Conservation (phyloP, 2,113 vertebrate genomes). For the Xenopus tropicalis region DNA sequence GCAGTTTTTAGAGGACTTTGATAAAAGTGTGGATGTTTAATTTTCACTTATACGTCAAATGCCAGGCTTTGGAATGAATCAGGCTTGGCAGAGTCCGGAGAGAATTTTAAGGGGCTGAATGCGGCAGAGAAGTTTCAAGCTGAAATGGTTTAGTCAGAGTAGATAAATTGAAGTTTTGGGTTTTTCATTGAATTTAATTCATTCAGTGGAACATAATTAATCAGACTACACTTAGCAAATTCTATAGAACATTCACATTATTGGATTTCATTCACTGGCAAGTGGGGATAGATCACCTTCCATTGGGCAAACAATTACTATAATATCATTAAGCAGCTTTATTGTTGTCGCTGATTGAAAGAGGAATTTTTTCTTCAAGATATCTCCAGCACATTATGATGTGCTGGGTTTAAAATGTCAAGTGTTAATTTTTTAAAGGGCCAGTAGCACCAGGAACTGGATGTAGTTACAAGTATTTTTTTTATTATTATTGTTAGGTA, state of each 20-base stretch:
- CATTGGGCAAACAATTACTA: too few relatives aligned
- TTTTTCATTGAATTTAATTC: not conserved
- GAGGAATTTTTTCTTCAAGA: not conserved
- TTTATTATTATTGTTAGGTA: too few relatives aligned
- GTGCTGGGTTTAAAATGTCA: too few relatives aligned
- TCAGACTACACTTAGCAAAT: not conserved
- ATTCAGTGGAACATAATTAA: not conserved
- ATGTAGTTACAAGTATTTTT: too few relatives aligned
- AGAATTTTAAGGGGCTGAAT: conserved; percentile 25
- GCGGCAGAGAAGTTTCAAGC: not conserved
- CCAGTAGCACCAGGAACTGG: too few relatives aligned
- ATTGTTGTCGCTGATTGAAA: not conserved
- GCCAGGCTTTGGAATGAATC: conserved; percentile 11
- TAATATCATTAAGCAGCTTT: not conserved
- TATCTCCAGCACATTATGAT: too few relatives aligned
- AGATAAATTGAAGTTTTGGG: conserved; percentile 17
- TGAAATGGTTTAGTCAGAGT: conserved; percentile 24
- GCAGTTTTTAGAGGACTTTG: conserved; percentile 25
- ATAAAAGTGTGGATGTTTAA: conserved; percentile 37
- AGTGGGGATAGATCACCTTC: not conserved
- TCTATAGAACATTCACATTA: not conserved
- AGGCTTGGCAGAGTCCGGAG: conserved; percentile 6
- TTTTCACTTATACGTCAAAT: conserved; percentile 42
- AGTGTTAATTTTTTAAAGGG: too few relatives aligned
- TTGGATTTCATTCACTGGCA: too few relatives aligned